phyloP scores from a whole-genome alignment of 2,888 invertebrate genomes.

The Erebia palarica region DNA sequence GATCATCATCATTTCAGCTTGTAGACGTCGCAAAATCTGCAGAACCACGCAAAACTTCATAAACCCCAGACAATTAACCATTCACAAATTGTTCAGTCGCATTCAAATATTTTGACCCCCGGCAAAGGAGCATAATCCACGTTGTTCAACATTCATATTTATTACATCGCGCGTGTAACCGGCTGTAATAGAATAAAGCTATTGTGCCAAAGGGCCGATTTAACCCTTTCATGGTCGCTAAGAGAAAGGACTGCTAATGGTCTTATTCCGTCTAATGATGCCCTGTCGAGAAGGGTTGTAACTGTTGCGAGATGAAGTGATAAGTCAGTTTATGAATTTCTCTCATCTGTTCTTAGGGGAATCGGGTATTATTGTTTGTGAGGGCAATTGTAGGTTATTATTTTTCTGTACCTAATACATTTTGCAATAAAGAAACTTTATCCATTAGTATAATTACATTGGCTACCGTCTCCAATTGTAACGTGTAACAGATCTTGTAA shows the following conservation, averaged over 20 bases:
- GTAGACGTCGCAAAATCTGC: slow-evolving; percentile 20
- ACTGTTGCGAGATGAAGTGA: slow-evolving; percentile 77
- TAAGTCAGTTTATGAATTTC: slow-evolving; percentile 74
- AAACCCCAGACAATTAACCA: slow-evolving; percentile 67
- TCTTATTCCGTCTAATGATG: slow-evolving; percentile 81
- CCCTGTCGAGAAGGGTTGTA: slow-evolving; percentile 64
- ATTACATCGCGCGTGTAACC: slow-evolving; percentile 81
- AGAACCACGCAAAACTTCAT: slow-evolving; percentile 48
- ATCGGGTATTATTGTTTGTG: slow-evolving; percentile 38
- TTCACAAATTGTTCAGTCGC: slow-evolving; percentile 72
- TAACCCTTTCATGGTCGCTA: slow-evolving; percentile 77
- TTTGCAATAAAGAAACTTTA: background rate
- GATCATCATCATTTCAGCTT: too few relatives aligned
- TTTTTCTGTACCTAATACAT: background rate
- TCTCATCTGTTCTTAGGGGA: slow-evolving; percentile 55
- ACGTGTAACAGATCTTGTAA: too few relatives aligned
- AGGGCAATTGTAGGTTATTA: slow-evolving; percentile 20
- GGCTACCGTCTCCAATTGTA: too few relatives aligned
- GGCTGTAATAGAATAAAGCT: slow-evolving; percentile 77
- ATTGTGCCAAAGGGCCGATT: slow-evolving; percentile 77
- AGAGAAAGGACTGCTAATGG: slow-evolving; percentile 81
- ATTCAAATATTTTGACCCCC: slow-evolving; percentile 82
- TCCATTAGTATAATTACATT: too few relatives aligned
- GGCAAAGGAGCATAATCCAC: slow-evolving; percentile 75
- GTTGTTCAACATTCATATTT: slow-evolving; percentile 81